A percentile compares a stretch with the other conserved stretches of the same genome.
phyloP scores from a whole-genome alignment of 1,140 invertebrate genomes.

The Drosophila kepulauana region DNA sequence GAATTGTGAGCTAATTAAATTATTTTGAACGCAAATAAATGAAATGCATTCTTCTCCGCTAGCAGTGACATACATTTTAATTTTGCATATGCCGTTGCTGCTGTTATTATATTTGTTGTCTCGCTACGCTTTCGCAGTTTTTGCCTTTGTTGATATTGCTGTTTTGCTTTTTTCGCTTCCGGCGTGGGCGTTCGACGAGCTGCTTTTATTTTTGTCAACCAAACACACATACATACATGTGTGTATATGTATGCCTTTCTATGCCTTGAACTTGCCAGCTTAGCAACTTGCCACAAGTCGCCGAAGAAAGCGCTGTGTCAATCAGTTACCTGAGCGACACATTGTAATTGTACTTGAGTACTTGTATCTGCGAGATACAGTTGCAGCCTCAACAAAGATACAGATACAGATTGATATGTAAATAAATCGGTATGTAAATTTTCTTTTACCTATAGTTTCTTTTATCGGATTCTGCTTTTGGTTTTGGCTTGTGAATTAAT shows the following conservation, averaged over 20 bases:
- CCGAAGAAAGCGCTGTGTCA: slow-evolving; percentile 18
- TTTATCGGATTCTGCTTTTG: slow-evolving; percentile 34
- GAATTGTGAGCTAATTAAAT: slow-evolving; percentile 50
- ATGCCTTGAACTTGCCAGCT: slow-evolving; percentile 69
- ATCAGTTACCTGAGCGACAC: neutral
- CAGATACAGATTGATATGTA: slow-evolving; percentile 16
- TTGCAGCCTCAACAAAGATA: neutral
- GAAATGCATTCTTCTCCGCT: slow-evolving; percentile 49
- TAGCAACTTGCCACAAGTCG: slow-evolving; percentile 42
- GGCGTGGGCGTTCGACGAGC: slow-evolving; percentile 44
- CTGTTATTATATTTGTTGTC: neutral
- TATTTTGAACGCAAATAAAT: slow-evolving; percentile 45
- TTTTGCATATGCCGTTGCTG: slow-evolving; percentile 41
- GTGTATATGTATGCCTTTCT: slow-evolving; percentile 23
- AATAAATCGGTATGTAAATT: slow-evolving; percentile 38
- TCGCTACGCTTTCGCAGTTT: slow-evolving; percentile 39
- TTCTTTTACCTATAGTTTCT: slow-evolving; percentile 35
- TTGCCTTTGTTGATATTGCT: slow-evolving; percentile 46
- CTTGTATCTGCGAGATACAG: neutral
- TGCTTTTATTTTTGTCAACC: slow-evolving; percentile 56
- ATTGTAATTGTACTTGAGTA: neutral
- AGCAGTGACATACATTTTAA: slow-evolving; percentile 70
- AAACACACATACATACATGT: slow-evolving; percentile 6
- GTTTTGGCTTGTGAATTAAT: slow-evolving; percentile 59
- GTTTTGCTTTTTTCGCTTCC: slow-evolving; percentile 49